A percentile compares a stretch with the other conserved stretches of the same genome.
Evolutionary conservation across 2,797 vertebrate genomes (phyloP).

Genomic region (Euphonia xanthogaster): DNA sequence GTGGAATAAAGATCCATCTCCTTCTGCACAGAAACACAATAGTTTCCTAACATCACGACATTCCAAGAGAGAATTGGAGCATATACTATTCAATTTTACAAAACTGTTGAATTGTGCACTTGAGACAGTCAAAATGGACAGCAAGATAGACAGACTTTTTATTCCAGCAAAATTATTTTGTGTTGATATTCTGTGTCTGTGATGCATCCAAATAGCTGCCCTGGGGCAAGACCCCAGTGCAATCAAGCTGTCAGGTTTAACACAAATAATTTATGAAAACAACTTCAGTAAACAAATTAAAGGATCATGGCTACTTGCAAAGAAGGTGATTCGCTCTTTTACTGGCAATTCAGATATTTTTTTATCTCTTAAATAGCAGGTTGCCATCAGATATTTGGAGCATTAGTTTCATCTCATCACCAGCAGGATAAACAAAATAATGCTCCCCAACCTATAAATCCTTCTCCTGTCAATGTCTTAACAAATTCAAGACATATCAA

Average conservation of each 20-base stretch:
- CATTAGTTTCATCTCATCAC: not conserved
- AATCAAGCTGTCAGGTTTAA: constrained; percentile 49
- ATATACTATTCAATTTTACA: constrained; percentile 60
- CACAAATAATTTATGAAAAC: not conserved
- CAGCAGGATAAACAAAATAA: not conserved
- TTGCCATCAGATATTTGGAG: not conserved
- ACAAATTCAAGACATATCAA: not conserved
- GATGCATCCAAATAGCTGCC: constrained; percentile 15
- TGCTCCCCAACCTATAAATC: not conserved
- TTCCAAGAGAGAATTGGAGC: constrained; percentile 58
- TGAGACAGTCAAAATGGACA: constrained; percentile 53
- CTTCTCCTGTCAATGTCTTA: not conserved
- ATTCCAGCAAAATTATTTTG: constrained; percentile 37
- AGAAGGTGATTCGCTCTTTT: not conserved
- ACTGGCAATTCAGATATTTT: not conserved
- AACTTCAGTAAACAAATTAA: constrained; percentile 46
- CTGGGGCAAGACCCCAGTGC: constrained; percentile 8
- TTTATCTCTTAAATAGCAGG: not conserved
- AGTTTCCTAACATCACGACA: constrained; percentile 17
- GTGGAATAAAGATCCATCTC: constrained; percentile 45
- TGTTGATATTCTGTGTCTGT: not conserved
- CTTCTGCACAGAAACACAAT: constrained; percentile 29
- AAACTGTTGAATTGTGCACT: constrained; percentile 63
- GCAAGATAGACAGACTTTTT: constrained; percentile 44
- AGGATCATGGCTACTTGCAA: not conserved